These are phyloP conservation scores for Rissa tridactyla DNA, from an alignment of 2,113 vertebrate species.

Conservation along the genomic window DNA sequence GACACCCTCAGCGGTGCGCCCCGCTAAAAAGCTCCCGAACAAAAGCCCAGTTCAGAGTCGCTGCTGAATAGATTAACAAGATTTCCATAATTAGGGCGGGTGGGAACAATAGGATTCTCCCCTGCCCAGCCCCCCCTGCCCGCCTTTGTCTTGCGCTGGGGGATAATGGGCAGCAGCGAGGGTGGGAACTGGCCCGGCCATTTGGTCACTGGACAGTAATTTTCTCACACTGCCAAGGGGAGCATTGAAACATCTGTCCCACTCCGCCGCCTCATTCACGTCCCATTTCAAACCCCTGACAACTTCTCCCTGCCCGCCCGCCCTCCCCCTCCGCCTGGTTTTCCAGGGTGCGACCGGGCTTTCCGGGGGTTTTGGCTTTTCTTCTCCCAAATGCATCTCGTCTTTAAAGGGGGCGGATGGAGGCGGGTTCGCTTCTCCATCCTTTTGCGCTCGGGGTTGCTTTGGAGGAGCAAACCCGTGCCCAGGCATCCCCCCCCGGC, in stretches of 20 bases:
- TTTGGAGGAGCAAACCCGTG: neutral
- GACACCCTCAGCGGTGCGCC: conserved; percentile 38
- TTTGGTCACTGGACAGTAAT: conserved; percentile 81
- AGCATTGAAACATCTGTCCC: conserved; percentile 81
- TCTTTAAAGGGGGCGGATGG: neutral
- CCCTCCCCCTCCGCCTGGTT: neutral
- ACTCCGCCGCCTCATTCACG: conserved; percentile 40
- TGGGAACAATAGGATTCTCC: conserved; percentile 90
- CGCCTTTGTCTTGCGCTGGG: conserved; percentile 86
- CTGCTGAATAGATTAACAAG: conserved; percentile 95
- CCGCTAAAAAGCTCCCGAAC: conserved; percentile 53
- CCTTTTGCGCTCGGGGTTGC: neutral
- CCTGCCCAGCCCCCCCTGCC: conserved; percentile 63
- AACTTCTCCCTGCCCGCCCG: neutral
- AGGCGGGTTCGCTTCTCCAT: neutral
- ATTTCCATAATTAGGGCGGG: conserved; percentile 94
- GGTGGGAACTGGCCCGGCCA: conserved; percentile 72
- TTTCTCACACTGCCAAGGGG: conserved; percentile 83
- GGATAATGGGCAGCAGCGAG: conserved; percentile 79
- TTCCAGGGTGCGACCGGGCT: neutral
- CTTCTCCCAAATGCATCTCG: accelerated
- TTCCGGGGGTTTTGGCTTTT: neutral
- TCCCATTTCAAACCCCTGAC: conserved; percentile 41
- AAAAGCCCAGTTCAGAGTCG: conserved; percentile 75
- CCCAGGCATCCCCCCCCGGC: accelerated